These are phyloP conservation scores for chimpanzee (Pan troglodytes) DNA, from an alignment of 2,113 vertebrate species.

Conservation along the genomic window NHGRI_mPanTro3-v2.1_pri NC_072407.2:78891501-78892000, in stretches of 20 bases:
- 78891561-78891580: conserved; percentile 19
- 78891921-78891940: neutral
- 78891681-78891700: neutral
- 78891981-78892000: neutral
- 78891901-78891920: neutral
- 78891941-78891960: neutral
- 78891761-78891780: neutral
- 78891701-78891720: neutral
- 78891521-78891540: conserved; percentile 24
- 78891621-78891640: conserved; percentile 21
- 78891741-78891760: neutral
- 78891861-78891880: neutral
- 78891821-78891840: neutral
- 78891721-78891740: conserved; percentile 13
- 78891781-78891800: neutral
- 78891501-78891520: conserved; percentile 23
- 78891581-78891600: conserved; percentile 16
- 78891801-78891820: neutral
- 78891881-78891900: neutral
- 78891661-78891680: conserved; percentile 44
- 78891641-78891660: neutral
- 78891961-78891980: neutral
- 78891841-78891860: neutral
- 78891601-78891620: neutral
- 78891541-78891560: neutral